A percentile compares a stretch with the other conserved stretches of the same genome.
phyloP scores from a whole-genome alignment of 2,113 vertebrate species.

The Pygathrix nemaeus region DNA sequence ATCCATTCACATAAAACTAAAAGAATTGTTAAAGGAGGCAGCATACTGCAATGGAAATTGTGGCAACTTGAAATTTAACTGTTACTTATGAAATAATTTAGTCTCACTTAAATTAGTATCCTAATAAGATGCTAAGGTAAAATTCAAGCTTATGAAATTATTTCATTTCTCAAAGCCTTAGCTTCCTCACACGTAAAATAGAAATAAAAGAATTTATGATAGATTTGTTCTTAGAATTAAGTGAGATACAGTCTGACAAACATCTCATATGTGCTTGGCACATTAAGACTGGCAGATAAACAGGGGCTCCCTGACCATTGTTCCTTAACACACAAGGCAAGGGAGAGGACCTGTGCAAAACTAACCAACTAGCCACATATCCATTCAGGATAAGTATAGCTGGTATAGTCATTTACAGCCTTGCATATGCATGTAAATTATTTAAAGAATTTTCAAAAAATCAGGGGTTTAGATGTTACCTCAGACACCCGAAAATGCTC shows the following conservation, averaged over 20 bases:
- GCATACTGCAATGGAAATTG: neutral
- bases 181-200: neutral
- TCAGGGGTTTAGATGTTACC: neutral
- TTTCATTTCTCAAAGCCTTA: neutral
- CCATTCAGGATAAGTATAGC: neutral
- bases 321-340: neutral
- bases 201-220: neutral
- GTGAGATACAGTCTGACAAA: neutral
- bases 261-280: neutral
- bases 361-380: neutral
- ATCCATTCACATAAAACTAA: neutral
- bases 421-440: neutral
- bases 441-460: neutral
- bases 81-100: neutral
- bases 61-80: neutral
- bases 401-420: neutral
- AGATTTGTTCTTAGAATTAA: neutral
- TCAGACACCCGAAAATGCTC: neutral
- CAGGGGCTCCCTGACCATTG: rapidly evolving
- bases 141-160: neutral
- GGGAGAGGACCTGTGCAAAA: neutral
- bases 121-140: neutral
- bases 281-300: neutral
- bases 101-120: neutral
- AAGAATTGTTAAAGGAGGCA: neutral